Percentiles rank a stretch among this genome's conserved stretches.
Conservation (phyloP, 2,888 invertebrate species). For the Polymixis lichenea region DNA sequence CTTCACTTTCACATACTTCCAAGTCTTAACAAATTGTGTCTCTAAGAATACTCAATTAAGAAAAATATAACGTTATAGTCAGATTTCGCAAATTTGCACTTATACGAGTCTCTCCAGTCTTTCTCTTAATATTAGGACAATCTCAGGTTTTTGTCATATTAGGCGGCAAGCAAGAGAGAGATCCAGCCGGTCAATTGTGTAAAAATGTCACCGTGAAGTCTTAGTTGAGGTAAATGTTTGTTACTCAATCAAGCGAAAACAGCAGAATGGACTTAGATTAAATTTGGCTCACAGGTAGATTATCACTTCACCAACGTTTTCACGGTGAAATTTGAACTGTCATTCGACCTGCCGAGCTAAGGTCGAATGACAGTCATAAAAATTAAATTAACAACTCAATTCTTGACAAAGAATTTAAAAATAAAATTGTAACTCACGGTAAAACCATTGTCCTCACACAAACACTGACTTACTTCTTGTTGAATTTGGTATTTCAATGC, state of each 20-base stretch:
- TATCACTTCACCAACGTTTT: too few species aligned
- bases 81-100: not conserved
- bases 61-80: not conserved
- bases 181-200: not conserved
- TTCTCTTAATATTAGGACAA: not conserved
- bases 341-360: too few species aligned
- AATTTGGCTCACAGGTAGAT: too few species aligned
- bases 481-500: conserved; percentile 7
- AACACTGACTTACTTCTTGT: conserved; percentile 20
- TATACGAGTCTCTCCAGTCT: not conserved
- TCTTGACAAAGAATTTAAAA: not conserved
- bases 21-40: not conserved
- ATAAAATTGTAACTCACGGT: conserved; percentile 26
- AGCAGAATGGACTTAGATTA: too few species aligned
- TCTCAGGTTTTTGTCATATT: not conserved
- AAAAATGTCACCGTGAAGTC: too few species aligned
- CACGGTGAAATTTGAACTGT: too few species aligned
- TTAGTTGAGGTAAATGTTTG: too few species aligned
- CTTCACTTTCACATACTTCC: not conserved
- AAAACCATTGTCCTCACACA: conserved; percentile 34
- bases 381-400: not conserved
- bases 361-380: too few species aligned
- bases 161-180: too few species aligned
- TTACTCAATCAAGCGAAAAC: too few species aligned
- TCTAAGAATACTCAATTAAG: not conserved